Evolutionary conservation across 2,888 invertebrate species (phyloP), one percentile per base, ranked within the genome.

Genomic region (Taenaris catops): DNA sequence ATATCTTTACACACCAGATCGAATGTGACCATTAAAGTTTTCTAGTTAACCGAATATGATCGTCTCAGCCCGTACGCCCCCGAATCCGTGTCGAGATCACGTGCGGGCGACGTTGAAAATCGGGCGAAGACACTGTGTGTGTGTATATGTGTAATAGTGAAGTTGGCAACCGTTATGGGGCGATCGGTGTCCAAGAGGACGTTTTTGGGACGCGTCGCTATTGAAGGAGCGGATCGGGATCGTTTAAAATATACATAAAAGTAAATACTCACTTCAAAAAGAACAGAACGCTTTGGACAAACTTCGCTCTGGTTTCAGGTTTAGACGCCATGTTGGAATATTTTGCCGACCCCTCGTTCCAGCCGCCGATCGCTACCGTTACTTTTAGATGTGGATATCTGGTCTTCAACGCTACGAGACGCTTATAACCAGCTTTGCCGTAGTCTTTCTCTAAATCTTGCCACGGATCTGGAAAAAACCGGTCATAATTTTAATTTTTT

Each of bases 331-430:
- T 73, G 10, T 70, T 70, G 0, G 92, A 93, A 23, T 58, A 93
- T 50, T 91, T 90, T 3, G 68, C 57, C 0, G 96, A 96, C 0
- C 96, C 96, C 63, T 96, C 96, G 64, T 96, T 96, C 96, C 96
- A 96, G 0, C 96, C 96, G 0, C 96, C 96, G 19, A 97, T 93
- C 0, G 95, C 96, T 5, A 96, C 66, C 1, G 92, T 90, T 2
- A 93, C 90, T 64, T 91, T 93, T 24, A 96, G 65, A 53, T 92
- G 92, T 0, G 94, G 93, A 67, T 93, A 90, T 5, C 83, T 81
- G 25, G 88, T 66, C 51, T 92, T 93, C 0, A 95, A 61, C 0
- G 76, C 76, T 0, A 93, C 93, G 35, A 94, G 72, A 7, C 91
- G 89, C 43, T 89, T 90, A 58, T 89, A 94, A 7, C 90, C 91